Evolutionary conservation across 2,888 invertebrate species (phyloP), one percentile per base, ranked within the genome.

Genomic region (Entomobrya multifasciata): DNA sequence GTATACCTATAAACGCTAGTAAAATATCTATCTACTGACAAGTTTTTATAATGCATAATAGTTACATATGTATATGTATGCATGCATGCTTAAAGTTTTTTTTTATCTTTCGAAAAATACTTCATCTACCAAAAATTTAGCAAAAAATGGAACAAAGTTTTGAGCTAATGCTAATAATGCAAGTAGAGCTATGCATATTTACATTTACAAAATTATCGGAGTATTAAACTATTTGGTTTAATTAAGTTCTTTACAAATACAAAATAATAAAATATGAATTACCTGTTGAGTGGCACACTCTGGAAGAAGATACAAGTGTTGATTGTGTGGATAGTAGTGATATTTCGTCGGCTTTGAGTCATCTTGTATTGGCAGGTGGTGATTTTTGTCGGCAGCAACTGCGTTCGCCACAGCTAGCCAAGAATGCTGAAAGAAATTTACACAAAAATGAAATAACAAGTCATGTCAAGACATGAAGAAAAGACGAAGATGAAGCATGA

Each of bases 211-310:
- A 36, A 36, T 36, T 36, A 36, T 6, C 41, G 44, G 8, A 22
- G 20, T 41, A 44, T 60, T 13, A 60, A 30, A 36, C 36, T 6
- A 30, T 60, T 60, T 60, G 27, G n/a, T 30, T 27, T 67, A 67
- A 41, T 67, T 67, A 44, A 22, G 44, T 44, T 44, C 10, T 15
- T 22, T 41, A 44, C 41, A 67, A 44, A 20, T 17, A 20, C n/a
- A 20, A 15, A 20, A 67, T 22, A 6, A 22, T 10, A 60, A 22
- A 44, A 22, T 44, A 36, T 6, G 41, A 67, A 52, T 44, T 67
- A 95, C 96, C 94, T 98, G 97, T 93, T 98, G 97, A 91, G 97
- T 96, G 90, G 97, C 97, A 93, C 98, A 98, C 93, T 97, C 97
- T 89, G 97, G 97, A 91, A 98, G 94, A 92, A 97, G 94, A 93